Percentiles rank a stretch among this genome's conserved stretches.
Evolutionary conservation across 2,113 vertebrate species (phyloP).

Genomic region (Entomyzon cyanotis): DNA sequence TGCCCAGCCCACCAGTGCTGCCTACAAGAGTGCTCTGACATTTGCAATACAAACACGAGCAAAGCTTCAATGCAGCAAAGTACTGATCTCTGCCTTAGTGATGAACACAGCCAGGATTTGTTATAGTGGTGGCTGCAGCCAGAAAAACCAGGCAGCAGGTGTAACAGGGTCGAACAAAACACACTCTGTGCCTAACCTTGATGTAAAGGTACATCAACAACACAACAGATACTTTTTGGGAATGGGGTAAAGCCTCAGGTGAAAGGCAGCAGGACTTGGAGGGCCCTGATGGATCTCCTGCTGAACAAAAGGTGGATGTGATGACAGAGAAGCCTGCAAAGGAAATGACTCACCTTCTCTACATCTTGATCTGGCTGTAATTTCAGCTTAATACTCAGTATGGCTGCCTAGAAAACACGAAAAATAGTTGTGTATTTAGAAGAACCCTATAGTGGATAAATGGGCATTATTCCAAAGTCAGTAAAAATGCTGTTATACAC

Average conservation of each 20-base stretch:
- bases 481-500: neutral
- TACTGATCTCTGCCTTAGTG: neutral
- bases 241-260: neutral
- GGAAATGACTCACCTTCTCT: constrained; percentile 81
- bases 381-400: constrained; percentile 77
- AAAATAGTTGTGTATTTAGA: neutral
- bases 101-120: neutral
- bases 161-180: neutral
- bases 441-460: neutral
- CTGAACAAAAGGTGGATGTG: neutral
- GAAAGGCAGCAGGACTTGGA: neutral
- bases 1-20: neutral
- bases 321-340: neutral
- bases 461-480: neutral
- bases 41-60: neutral
- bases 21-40: neutral
- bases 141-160: neutral
- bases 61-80: neutral
- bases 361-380: constrained; percentile 80
- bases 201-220: neutral
- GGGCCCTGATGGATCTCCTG: neutral
- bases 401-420: constrained; percentile 73
- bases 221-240: neutral
- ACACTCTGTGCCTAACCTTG: neutral
- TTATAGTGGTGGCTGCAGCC: neutral